Conservation (phyloP, 2,888 invertebrate genomes). For the Thecocarcelia acutangulata region DNA sequence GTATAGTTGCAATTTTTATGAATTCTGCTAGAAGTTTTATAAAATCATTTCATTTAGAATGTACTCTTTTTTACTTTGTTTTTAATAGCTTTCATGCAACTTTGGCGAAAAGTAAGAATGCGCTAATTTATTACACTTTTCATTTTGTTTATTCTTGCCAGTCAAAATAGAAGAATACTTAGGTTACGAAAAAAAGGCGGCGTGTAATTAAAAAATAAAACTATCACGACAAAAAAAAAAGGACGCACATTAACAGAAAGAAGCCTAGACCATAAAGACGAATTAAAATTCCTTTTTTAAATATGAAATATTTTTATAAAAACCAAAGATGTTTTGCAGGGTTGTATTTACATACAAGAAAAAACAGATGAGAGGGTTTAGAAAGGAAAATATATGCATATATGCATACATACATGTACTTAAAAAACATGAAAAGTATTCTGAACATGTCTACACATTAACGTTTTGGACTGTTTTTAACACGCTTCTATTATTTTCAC, state of each 20-base stretch:
- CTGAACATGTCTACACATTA: no score
- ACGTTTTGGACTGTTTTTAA: no score
- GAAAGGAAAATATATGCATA: no score
- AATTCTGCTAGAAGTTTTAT: conserved; percentile 47
- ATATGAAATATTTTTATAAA: conserved; percentile 14
- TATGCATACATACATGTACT: no score
- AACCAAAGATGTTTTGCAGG: no score
- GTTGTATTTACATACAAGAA: no score
- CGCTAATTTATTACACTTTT: conserved; percentile 27
- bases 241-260: conserved; percentile 11
- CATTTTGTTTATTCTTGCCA: conserved; percentile 33
- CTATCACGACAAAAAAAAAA: conserved; percentile 2
- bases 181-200: conserved; percentile 1
- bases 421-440: no score
- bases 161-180: conserved; percentile 25
- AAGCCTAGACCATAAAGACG: not conserved
- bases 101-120: conserved; percentile 15
- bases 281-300: conserved; percentile 22
- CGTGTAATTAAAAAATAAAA: not conserved
- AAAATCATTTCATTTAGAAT: conserved; percentile 56
- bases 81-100: conserved; percentile 6
- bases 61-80: conserved; percentile 1
- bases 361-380: no score
- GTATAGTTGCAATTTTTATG: conserved; percentile 60
- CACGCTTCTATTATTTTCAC: no score